Evolutionary conservation across 2,888 invertebrate species (phyloP), one percentile per base, ranked within the genome.

Genomic region (Elgonia sp.): DNA sequence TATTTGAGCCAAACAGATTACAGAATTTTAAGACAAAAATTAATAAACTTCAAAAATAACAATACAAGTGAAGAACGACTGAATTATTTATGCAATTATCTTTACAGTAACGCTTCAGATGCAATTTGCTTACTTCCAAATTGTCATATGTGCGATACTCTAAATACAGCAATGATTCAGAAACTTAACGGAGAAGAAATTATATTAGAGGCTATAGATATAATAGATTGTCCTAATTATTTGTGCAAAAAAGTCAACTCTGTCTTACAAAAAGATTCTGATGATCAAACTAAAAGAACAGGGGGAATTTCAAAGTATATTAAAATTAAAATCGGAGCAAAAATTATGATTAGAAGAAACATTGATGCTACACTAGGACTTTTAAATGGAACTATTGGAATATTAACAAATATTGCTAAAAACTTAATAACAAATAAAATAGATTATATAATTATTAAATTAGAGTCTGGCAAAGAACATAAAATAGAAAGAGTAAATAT

Each of bases 261-360:
- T 50, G 37, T 76, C 18, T 63, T 76, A 29, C 6, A 75, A 9
- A 21, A 63, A 9, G 21, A 76, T 50, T 37, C n/a, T 9, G 63
- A 63, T n/a, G 63, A 75, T 14, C 4, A 62, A 4, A 55, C 21
- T 29, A 20, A 7, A 16, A 20, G 46, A 46, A 50, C 76, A 12
- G 76, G 76, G 18, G 63, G 75, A 29, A 75, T 75, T 29, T 63
- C 62, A 8, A 76, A 76, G 63, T 9, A n/a, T 20, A 76, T 76
- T 21, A 46, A 63, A 29, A 50, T 76, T n/a, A 77, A 77, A 77
- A 50, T 77, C 21, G 80, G 73, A 18, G 72, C 67, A 1, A 72
- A 73, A 62, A 53, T 92, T 9, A 92, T 92, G 91, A 77, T 92
- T 9, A 72, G 89, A 65, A 87, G 90, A 70, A 92, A 92, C 84